phyloP scores from a whole-genome alignment of 2,888 invertebrate species.

The Idaea aversata region DNA sequence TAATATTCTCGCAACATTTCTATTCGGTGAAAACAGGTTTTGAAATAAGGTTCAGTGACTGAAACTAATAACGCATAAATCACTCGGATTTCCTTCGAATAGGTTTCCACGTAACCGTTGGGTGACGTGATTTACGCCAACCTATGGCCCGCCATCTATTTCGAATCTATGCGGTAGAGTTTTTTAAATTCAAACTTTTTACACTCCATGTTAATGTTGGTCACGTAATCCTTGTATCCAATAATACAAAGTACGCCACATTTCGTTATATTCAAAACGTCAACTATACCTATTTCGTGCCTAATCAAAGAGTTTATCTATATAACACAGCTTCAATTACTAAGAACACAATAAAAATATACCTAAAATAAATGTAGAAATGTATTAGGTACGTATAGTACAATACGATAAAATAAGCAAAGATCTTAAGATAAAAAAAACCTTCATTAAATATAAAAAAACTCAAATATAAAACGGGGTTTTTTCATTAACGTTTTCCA shows the following conservation, averaged over 20 bases:
- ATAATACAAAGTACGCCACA: too few relatives aligned
- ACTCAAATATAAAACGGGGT: neutral
- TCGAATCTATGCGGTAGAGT: neutral
- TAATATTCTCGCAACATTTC: conserved; percentile 16
- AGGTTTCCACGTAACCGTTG: conserved; percentile 41
- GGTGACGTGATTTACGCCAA: conserved; percentile 25
- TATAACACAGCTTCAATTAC: too few relatives aligned
- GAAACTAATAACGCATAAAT: conserved; percentile 50
- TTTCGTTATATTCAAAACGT: too few relatives aligned
- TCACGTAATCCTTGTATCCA: neutral
- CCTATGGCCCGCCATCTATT: conserved; percentile 8
- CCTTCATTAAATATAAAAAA: neutral
- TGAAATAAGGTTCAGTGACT: conserved; percentile 37
- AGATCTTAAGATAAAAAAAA: too few relatives aligned
- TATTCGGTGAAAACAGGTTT: conserved; percentile 37
- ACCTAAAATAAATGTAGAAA: too few relatives aligned
- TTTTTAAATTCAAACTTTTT: neutral
- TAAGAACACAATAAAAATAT: too few relatives aligned
- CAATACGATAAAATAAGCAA: too few relatives aligned
- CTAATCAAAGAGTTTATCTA: too few relatives aligned
- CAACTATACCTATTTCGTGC: too few relatives aligned
- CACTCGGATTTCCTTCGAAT: conserved; percentile 44
- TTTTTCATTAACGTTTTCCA: neutral
- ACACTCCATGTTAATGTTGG: neutral
- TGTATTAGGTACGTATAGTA: too few relatives aligned